A percentile compares a stretch with the other conserved stretches of the same genome.
These are phyloP conservation scores for Pitangus sulphuratus DNA, from an alignment of 2,797 vertebrate genomes.

Conservation along the genomic window DNA sequence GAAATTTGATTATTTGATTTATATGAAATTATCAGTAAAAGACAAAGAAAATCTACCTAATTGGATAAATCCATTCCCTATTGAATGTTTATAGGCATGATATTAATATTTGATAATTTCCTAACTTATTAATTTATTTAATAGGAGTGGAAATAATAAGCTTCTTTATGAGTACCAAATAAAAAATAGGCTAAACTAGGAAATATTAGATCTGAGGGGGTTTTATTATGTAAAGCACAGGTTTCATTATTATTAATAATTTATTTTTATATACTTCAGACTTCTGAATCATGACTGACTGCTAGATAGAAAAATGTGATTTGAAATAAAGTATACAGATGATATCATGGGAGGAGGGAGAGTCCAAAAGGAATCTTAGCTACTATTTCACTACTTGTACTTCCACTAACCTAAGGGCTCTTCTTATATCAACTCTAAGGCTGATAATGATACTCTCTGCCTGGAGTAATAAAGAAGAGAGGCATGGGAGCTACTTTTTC, in stretches of 20 bases:
- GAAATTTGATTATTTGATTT: not conserved
- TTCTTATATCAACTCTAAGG: slow-evolving; percentile 26
- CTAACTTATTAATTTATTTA: slow-evolving; percentile 4
- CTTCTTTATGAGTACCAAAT: not conserved
- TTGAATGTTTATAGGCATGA: not conserved
- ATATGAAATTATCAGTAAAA: not conserved
- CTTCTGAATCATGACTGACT: not conserved
- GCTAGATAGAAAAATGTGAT: not conserved
- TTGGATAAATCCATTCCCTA: not conserved
- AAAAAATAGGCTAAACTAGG: not conserved
- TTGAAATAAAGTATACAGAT: not conserved
- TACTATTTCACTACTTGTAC: not conserved
- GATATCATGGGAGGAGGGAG: not conserved
- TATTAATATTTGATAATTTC: not conserved
- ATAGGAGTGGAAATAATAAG: slow-evolving; percentile 1
- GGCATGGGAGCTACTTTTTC: slow-evolving; percentile 9
- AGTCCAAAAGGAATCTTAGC: not conserved
- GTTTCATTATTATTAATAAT: not conserved
- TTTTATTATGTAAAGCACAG: not conserved
- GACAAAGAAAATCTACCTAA: not conserved
- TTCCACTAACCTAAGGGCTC: not conserved
- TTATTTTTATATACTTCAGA: not conserved
- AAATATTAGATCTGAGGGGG: not conserved
- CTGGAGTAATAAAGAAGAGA: slow-evolving; percentile 32
- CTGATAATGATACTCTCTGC: slow-evolving; percentile 45